These are phyloP conservation scores for Parambassis ranga DNA, from an alignment of 2,797 vertebrate species.

Conservation along the genomic window DNA sequence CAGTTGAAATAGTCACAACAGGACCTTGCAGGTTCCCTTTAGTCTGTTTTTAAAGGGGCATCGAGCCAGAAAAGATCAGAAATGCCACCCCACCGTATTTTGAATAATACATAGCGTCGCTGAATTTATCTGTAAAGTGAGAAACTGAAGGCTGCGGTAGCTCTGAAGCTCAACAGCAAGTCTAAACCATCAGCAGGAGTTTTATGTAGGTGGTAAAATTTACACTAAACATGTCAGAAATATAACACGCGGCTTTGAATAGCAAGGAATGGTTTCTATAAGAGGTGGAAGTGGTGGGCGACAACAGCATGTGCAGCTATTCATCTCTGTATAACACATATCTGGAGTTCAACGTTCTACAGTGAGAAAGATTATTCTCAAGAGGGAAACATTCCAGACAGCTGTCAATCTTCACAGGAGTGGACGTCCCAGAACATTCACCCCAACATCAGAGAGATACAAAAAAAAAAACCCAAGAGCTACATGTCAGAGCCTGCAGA, in stretches of 20 bases:
- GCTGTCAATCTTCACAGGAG: too few relatives aligned
- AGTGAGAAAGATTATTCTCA: too few relatives aligned
- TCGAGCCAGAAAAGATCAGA: neutral
- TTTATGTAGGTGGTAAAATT: conserved; percentile 26
- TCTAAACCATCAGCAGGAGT: conserved; percentile 4
- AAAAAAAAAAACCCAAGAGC: too few relatives aligned
- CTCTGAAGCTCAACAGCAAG: neutral
- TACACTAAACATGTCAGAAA: conserved; percentile 30
- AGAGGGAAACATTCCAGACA: too few relatives aligned
- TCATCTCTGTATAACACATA: conserved; percentile 12
- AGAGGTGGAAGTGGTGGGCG: conserved; percentile 27
- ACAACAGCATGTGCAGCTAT: conserved; percentile 2
- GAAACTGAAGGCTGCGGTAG: neutral
- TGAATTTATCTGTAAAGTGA: conserved; percentile 10
- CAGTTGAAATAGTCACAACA: too few relatives aligned
- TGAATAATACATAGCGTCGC: neutral
- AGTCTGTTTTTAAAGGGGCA: neutral
- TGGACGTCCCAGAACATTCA: too few relatives aligned
- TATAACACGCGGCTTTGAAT: neutral
- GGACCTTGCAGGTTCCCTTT: neutral
- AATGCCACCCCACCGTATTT: neutral
- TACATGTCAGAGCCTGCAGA: too few relatives aligned
- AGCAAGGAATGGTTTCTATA: neutral
- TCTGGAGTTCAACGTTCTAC: too few relatives aligned
- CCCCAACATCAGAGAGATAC: too few relatives aligned